phyloP scores from a whole-genome alignment of 2,113 vertebrate species.

The Halcyon senegalensis region DNA sequence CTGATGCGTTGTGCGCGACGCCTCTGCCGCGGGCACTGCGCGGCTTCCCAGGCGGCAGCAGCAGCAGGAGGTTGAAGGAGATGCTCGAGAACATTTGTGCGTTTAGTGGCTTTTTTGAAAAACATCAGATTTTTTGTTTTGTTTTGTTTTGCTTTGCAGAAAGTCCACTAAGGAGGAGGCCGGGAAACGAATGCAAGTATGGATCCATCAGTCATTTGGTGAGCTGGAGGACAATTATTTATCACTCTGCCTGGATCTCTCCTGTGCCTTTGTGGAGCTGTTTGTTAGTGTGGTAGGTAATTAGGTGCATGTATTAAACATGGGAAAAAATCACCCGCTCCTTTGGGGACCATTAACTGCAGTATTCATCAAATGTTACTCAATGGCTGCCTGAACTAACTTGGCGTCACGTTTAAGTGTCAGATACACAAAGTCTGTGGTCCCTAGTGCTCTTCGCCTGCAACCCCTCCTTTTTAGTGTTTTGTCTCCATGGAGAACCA shows the following conservation, averaged over 20 bases:
- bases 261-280: not conserved
- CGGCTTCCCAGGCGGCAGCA: not conserved
- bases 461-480: no score
- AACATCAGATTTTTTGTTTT: not conserved
- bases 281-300: not conserved
- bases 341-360: not conserved
- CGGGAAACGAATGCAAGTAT: constrained; percentile 7
- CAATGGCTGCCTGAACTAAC: no score
- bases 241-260: not conserved
- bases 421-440: no score
- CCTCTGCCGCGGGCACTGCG: not conserved
- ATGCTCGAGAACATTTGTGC: not conserved
- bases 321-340: not conserved
- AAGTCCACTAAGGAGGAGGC: not conserved
- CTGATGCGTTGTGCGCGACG: not conserved
- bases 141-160: not conserved
- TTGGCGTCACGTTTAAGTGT: no score
- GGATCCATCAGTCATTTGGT: not conserved
- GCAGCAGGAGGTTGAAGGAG: not conserved
- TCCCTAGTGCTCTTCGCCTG: not conserved
- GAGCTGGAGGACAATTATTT: not conserved
- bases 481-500: no score
- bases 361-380: no score
- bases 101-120: not conserved
- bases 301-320: not conserved